Evolutionary conservation across 1,140 invertebrate genomes (phyloP), one percentile per base, ranked within the genome.

Genomic region (Drosophila hydei): DNA sequence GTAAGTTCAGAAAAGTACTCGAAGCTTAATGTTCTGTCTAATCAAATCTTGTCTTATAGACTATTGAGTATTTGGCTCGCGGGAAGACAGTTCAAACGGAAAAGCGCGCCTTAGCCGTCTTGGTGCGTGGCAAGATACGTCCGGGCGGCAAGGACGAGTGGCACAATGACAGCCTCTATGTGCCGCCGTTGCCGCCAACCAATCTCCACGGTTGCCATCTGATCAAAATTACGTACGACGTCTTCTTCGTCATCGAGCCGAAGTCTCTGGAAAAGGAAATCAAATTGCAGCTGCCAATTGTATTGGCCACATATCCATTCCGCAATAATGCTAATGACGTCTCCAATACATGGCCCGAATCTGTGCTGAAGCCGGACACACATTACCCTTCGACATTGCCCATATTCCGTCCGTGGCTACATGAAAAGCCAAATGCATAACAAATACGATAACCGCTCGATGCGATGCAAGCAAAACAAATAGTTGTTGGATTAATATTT

Each of bases 171-270:
- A 95, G 97, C 91, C 94, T 99, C 50, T 97, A 97, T 91, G 97
- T 99, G 60, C 98, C 98, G 61, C 97, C 98, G 16, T 92, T 99
- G 71, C 98, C 98, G 47, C 98, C 98, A 9, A 99, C 98, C 18
- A 98, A 98, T 93, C 93, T 99, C n/a, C 93, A 97, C 69, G 98
- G 97, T 38, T 99, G 98, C 91, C 96, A 98, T 92, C 94, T 99
- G 64, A 99, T 99, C 78, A 95, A 96, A 90, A 97, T 99, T 69
- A 95, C 97, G 77, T 99, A 99, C 91, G 97, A 98, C 91, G 96
- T 99, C 48, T 97, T 97, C 92, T 98, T 98, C 91, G 95, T 97
- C 64, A 96, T 98, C 78, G 95, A 95, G 87, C 97, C 97, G 65
- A 97, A 97, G 92, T 97, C 96, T 71, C 92, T 97, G 84, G 97